These are phyloP conservation scores for Oscheius sp. DNA, from an alignment of 2,888 invertebrate genomes.

Conservation along the genomic window DNA sequence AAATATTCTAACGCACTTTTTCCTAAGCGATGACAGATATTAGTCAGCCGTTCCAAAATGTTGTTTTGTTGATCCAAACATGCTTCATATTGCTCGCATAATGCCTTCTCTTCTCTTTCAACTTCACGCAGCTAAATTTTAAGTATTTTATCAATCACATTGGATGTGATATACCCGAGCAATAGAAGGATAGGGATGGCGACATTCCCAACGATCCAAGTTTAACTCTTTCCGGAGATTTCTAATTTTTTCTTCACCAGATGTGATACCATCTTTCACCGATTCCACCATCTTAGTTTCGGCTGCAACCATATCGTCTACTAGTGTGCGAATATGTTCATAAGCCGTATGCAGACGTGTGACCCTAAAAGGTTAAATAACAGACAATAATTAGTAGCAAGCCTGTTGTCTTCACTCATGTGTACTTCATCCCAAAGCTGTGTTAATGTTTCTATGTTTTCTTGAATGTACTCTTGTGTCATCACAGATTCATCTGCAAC, in stretches of 20 bases:
- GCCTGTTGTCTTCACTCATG: conserved; percentile 30
- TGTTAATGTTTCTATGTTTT: conserved; percentile 14
- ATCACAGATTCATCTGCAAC: conserved; percentile 21
- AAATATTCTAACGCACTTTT: not conserved
- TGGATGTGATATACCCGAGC: conserved; percentile 9
- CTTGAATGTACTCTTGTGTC: conserved; percentile 26
- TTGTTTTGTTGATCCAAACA: conserved; percentile 1
- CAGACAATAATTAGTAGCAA: not conserved
- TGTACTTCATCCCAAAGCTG: conserved; percentile 37
- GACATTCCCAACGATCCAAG: not conserved
- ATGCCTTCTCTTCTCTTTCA: conserved; percentile 1
- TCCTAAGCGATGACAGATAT: conserved; percentile 2
- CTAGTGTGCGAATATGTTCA: conserved; percentile 26
- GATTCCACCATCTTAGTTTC: conserved; percentile 32
- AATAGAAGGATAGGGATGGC: conserved; percentile 17
- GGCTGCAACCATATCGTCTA: conserved; percentile 31
- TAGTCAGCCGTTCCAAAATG: not conserved
- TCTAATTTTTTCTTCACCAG: conserved; percentile 8
- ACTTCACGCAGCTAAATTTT: conserved; percentile 11
- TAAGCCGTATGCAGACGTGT: conserved; percentile 10
- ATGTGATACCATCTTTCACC: conserved; percentile 27
- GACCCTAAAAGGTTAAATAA: conserved; percentile 6
- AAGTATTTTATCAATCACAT: not conserved
- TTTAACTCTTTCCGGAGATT: conserved; percentile 3
- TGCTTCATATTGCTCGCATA: conserved; percentile 1